A percentile compares a stretch with the other conserved stretches of the same genome.
phyloP scores from a whole-genome alignment of 2,113 vertebrate species.

The Thomomys bottae region DNA sequence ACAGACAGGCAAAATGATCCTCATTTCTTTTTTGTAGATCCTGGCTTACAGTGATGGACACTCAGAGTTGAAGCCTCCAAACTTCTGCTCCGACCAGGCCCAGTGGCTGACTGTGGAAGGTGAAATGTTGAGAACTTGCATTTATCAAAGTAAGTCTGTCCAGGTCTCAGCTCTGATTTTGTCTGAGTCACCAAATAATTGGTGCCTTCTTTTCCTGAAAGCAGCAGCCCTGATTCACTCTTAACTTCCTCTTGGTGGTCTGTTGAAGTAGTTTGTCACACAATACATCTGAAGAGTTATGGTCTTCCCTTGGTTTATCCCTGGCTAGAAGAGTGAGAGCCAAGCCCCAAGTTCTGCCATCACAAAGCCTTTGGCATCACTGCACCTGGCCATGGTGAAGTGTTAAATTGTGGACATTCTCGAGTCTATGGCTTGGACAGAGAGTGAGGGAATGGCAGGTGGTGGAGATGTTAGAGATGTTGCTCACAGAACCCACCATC shows the following conservation, averaged over 20 bases:
- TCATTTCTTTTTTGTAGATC: neutral
- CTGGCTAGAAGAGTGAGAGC: neutral
- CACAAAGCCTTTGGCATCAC: neutral
- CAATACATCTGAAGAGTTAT: accelerated
- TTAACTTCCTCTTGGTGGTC: too few relatives aligned
- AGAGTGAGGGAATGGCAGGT: too few relatives aligned
- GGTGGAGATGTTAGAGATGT: too few relatives aligned
- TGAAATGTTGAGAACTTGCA: accelerated
- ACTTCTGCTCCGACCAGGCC: too few relatives aligned
- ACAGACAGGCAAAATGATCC: too few relatives aligned
- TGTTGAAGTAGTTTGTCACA: neutral
- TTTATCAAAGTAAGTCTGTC: neutral
- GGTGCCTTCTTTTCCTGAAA: neutral
- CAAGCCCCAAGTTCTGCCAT: neutral
- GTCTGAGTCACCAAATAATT: neutral
- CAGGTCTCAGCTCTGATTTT: neutral
- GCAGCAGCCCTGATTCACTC: accelerated
- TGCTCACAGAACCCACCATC: neutral
- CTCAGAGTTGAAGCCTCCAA: neutral
- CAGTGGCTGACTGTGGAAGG: too few relatives aligned
- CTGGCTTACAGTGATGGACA: neutral
- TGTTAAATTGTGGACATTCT: too few relatives aligned
- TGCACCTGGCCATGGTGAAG: neutral
- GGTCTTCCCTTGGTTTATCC: neutral
- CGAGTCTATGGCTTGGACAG: neutral